A percentile compares a stretch with the other conserved stretches of the same genome.
Conservation (phyloP, 2,888 invertebrate species). For the Drosophila atripex region DNA sequence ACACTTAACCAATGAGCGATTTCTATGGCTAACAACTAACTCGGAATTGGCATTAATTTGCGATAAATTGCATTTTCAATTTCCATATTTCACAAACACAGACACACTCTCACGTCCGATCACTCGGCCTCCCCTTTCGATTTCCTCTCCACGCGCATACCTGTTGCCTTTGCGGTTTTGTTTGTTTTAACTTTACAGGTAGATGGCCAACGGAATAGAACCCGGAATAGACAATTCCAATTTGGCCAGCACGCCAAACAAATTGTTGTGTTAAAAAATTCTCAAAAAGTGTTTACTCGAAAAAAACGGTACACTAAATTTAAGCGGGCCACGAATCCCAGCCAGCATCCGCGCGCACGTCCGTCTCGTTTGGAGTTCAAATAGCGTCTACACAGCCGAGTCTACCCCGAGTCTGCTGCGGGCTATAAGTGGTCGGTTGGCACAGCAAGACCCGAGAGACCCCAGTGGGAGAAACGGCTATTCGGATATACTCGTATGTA, state of each 20-base stretch:
- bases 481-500: too few relatives aligned
- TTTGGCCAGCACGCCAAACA: conserved; percentile 11
- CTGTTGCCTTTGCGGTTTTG: conserved; percentile 55
- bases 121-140: conserved; percentile 39
- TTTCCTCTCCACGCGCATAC: conserved; percentile 54
- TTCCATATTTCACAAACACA: conserved; percentile 34
- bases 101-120: conserved; percentile 1
- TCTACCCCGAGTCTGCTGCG: neutral
- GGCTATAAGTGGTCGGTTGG: too few relatives aligned
- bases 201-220: conserved; percentile 17
- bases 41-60: conserved; percentile 49
- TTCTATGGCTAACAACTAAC: conserved; percentile 44
- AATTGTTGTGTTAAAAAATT: conserved; percentile 13
- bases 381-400: neutral
- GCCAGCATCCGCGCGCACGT: conserved; percentile 52
- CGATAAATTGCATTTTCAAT: conserved; percentile 55
- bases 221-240: conserved; percentile 15
- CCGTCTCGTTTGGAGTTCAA: conserved; percentile 59
- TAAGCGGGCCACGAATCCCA: neutral
- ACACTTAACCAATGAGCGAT: conserved; percentile 62
- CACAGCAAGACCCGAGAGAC: neutral
- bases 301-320: neutral
- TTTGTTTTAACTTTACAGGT: conserved; percentile 20
- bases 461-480: neutral
- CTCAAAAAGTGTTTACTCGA: conserved; percentile 16